phyloP scores from a whole-genome alignment of 1,140 invertebrate genomes.

The Bombyx mandarina region DNA sequence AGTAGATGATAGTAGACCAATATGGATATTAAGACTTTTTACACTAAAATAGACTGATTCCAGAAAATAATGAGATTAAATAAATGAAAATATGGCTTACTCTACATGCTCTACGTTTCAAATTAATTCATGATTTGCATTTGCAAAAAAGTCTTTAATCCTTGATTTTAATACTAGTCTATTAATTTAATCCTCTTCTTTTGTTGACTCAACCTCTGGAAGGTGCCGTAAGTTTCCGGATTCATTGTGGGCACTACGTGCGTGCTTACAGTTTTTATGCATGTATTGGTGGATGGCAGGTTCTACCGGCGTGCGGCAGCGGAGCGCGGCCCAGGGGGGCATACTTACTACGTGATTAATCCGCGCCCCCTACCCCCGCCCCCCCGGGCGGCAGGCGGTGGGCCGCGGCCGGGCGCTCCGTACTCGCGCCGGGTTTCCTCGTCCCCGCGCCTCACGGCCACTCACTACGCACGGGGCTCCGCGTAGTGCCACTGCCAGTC shows the following conservation, averaged over 20 bases:
- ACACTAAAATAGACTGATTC: no score
- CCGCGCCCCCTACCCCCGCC: conserved; percentile 35
- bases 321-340: conserved; percentile 42
- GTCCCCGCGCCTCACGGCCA: conserved; percentile 66
- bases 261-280: conserved; percentile 62
- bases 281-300: conserved; percentile 59
- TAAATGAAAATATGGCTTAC: no score
- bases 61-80: no score
- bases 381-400: conserved; percentile 23
- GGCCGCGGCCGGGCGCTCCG: conserved; percentile 36
- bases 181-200: no score
- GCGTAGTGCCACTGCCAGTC: conserved; percentile 61
- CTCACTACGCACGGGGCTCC: conserved; percentile 63
- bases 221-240: conserved; percentile 49
- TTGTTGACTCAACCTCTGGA: no score
- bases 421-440: conserved; percentile 65
- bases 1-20: conserved; percentile 3
- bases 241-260: conserved; percentile 61
- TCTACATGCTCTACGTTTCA: no score
- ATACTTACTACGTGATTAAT: conserved; percentile 70
- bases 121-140: no score
- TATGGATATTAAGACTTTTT: no score
- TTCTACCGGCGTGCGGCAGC: conserved; percentile 39
- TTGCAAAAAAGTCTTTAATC: no score
- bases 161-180: no score